phyloP scores from a whole-genome alignment of 2,113 vertebrate genomes.

The Bubalus kerabau region DNA sequence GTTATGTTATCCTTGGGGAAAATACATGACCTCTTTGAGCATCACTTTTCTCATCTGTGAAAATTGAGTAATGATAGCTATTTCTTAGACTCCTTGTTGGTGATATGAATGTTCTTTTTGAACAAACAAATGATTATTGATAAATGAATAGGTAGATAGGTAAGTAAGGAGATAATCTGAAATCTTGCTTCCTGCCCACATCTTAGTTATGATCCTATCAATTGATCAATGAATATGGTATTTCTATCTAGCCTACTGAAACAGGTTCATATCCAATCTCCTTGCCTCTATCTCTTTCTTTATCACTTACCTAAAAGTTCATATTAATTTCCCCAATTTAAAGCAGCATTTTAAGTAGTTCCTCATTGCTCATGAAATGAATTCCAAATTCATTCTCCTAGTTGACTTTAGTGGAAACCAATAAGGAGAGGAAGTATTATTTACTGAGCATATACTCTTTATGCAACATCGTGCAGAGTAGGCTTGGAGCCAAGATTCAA shows the following conservation, averaged over 20 bases:
- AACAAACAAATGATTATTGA: not conserved
- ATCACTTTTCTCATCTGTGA: not conserved
- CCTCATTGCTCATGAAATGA: not conserved
- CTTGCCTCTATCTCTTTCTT: not conserved
- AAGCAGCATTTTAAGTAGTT: not conserved
- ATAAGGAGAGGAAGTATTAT: not conserved
- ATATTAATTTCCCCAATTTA: not conserved
- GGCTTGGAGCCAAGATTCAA: not conserved
- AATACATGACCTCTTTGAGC: not conserved
- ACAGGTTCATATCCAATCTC: not conserved
- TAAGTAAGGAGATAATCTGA: not conserved
- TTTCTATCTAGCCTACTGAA: not conserved
- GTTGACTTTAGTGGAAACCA: not conserved
- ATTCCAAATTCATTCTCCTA: not conserved
- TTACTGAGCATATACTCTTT: not conserved
- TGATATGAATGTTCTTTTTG: not conserved
- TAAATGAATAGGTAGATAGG: not conserved
- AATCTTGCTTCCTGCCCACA: not conserved
- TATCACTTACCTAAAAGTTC: not conserved
- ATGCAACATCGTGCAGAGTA: not conserved
- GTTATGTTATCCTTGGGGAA: not conserved
- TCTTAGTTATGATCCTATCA: not conserved
- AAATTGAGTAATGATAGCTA: not conserved
- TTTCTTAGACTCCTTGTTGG: not conserved
- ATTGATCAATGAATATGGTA: not conserved